phyloP scores from a whole-genome alignment of 2,113 vertebrate genomes.

The Neolamprologus falcicula region DNA sequence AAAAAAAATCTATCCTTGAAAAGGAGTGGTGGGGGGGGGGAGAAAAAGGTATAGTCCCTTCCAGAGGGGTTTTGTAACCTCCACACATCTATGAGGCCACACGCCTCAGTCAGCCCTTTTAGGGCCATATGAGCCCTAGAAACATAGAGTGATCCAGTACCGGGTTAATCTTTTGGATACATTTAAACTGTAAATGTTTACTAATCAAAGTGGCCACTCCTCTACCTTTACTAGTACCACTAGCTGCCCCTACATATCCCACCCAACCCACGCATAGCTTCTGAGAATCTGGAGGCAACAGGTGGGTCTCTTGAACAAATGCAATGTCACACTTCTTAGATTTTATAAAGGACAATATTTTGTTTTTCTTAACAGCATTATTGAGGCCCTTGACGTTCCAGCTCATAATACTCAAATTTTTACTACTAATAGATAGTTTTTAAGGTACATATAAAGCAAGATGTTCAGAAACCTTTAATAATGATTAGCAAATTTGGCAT shows the following conservation, averaged over 20 bases:
- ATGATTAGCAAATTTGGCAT: not conserved
- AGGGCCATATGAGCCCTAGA: accelerated
- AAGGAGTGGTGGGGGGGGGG: not conserved
- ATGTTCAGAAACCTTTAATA: not conserved
- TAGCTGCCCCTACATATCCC: not conserved
- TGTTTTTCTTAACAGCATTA: accelerated
- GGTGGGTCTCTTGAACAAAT: not conserved
- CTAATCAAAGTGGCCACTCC: not conserved
- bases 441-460: not conserved
- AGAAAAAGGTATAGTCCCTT: accelerated
- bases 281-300: not conserved
- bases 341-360: not conserved
- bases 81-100: no score
- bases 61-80: not conserved
- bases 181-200: no score
- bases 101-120: not conserved
- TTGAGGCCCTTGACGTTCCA: not conserved
- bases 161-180: accelerated
- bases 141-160: not conserved
- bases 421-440: accelerated
- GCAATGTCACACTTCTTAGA: not conserved
- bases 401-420: not conserved
- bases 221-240: not conserved
- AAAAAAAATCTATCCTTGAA: accelerated
- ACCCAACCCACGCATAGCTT: not conserved